Percentiles rank a stretch among this genome's conserved stretches.
Evolutionary conservation across 2,888 invertebrate genomes (phyloP).

Genomic region (Ormyrus labotus): DNA sequence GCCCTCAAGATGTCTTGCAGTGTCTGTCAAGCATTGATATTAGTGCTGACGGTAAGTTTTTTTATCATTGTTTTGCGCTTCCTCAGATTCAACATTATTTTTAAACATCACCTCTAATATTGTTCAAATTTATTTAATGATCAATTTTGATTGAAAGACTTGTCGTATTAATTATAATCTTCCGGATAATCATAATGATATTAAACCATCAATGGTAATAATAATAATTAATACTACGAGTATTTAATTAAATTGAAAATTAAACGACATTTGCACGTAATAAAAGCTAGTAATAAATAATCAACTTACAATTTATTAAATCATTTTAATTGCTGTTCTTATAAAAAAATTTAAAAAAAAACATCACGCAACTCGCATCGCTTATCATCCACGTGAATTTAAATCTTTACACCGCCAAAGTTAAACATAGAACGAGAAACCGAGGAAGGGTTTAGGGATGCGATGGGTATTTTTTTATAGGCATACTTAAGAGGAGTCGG

Average conservation of each 20-base stretch:
- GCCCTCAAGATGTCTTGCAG: conserved; percentile 40
- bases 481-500: conserved; percentile 25
- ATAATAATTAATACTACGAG: too few relatives aligned
- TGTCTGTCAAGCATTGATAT: conserved; percentile 27
- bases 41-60: conserved; percentile 53
- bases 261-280: too few relatives aligned
- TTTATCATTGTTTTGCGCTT: conserved; percentile 14
- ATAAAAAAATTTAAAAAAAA: too few relatives aligned
- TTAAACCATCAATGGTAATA: too few relatives aligned
- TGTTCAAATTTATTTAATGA: too few relatives aligned
- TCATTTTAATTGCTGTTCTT: too few relatives aligned
- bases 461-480: conserved; percentile 37
- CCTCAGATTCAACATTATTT: too few relatives aligned
- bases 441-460: conserved; percentile 5
- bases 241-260: too few relatives aligned
- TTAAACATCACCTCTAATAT: too few relatives aligned
- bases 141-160: too few relatives aligned
- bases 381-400: background rate
- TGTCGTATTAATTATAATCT: too few relatives aligned
- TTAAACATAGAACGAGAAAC: background rate
- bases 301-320: background rate
- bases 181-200: too few relatives aligned
- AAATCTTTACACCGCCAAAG: background rate
- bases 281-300: background rate
- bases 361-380: background rate